Base-by-base conservation (phyloP, 2,797 vertebrate species). In the Chiloscyllium punctatum region DNA sequence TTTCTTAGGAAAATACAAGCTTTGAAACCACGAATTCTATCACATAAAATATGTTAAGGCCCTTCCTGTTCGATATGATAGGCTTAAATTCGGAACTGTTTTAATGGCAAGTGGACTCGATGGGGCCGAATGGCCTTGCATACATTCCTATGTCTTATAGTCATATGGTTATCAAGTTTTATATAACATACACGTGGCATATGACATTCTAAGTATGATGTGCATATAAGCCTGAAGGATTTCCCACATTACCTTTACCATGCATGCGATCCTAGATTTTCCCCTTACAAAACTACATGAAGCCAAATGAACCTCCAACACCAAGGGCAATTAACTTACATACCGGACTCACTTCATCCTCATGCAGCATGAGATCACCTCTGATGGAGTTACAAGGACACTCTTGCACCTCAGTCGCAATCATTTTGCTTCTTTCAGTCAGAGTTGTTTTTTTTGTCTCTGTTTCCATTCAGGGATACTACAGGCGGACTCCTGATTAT, bases 401-500 rank as follows among this genome's bases (percentile, higher is more conserved):
- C 53, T 8, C n/a, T 69, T 42, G 3, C 16, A 68, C n/a, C 9
- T 23, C 57, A 37, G 33, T 82, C 1, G 77, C n/a, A 37, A 82
- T 18, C n/a, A 82, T 37, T n/a, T 27, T 94, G 18, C 8, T 66
- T 68, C 71, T 30, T 48, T 27, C 42, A 74, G 16, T 30, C 42
- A 51, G 42, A 90, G 95, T 0, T 87, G 57, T 25, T 37, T 86
- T 37, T 37, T n/a, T 87, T 57, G 30, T 62, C 84, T 95, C 53
- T 5, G 53, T 37, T 77, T 48, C 92, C 96, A 69, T 94, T 96
- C 97, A 99, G 99, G 99, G 99, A 74, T 99, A 99, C 97, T 99
- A 99, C 96, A 99, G 97, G 96, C 98, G 99, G 95, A 99, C 99
- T 0, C 98, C 98, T 0, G 99, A 99, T 97, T 99, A 99, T 96